These are phyloP conservation scores for Bryconaethiops microstoma DNA, from an alignment of 2,797 vertebrate genomes.

Conservation along the genomic window DNA sequence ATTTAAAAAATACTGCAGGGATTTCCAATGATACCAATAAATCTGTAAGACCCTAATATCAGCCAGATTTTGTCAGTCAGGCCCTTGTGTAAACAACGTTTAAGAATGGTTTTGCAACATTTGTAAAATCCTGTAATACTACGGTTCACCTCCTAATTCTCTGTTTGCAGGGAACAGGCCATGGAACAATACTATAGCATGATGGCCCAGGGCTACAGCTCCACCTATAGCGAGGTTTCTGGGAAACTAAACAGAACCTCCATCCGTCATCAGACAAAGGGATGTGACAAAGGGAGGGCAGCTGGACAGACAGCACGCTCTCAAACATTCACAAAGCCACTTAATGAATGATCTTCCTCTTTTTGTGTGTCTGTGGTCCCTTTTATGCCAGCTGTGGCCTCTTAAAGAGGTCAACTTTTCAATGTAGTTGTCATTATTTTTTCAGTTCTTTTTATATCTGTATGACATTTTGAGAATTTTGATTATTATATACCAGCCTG, in stretches of 20 bases:
- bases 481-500: neutral
- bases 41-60: neutral
- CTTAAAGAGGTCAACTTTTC: neutral
- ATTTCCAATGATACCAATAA: neutral
- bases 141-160: neutral
- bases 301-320: conserved; percentile 71
- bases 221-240: conserved; percentile 39
- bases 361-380: conserved; percentile 8
- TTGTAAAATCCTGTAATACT: neutral
- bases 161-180: conserved; percentile 60
- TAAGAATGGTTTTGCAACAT: neutral
- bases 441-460: conserved; percentile 24
- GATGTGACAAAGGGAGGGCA: conserved; percentile 69
- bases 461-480: neutral
- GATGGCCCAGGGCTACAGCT: conserved; percentile 71
- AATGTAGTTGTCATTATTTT: conserved; percentile 16
- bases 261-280: conserved; percentile 67
- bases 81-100: neutral
- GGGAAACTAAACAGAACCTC: conserved; percentile 73
- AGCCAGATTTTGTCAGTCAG: neutral
- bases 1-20: neutral
- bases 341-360: conserved; percentile 51
- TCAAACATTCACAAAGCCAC: conserved; percentile 69
- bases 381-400: conserved; percentile 13
- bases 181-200: conserved; percentile 56